A percentile compares a stretch with the other conserved stretches of the same genome.
phyloP scores from a whole-genome alignment of 2,888 invertebrate genomes.

The Ectemnius lituratus region DNA sequence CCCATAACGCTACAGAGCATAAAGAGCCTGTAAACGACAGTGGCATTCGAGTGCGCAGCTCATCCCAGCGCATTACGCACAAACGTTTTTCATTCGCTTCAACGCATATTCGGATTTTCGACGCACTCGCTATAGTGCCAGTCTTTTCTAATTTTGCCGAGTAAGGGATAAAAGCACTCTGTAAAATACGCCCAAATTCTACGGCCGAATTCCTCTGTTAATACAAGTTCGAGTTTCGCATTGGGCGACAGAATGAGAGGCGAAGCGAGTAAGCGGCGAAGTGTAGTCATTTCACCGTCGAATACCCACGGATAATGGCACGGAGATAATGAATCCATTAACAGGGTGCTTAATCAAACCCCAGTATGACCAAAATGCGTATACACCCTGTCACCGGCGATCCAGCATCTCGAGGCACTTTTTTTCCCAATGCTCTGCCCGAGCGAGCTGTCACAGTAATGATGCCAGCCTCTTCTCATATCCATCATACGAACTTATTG shows the following conservation, averaged over 20 bases:
- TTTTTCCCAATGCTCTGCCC: background rate
- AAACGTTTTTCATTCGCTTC: background rate
- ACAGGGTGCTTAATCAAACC: background rate
- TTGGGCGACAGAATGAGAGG: background rate
- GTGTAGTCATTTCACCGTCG: background rate
- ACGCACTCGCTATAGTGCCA: background rate
- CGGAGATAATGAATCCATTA: conserved; percentile 8
- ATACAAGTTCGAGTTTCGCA: background rate
- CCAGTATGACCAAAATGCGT: background rate
- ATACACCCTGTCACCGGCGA: background rate
- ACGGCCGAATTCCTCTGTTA: too few species aligned
- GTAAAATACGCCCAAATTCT: too few species aligned
- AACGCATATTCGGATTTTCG: conserved; percentile 25
- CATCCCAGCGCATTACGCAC: background rate
- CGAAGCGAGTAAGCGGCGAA: too few species aligned
- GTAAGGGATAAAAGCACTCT: too few species aligned
- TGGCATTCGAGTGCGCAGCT: conserved; percentile 32
- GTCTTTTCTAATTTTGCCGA: too few species aligned
- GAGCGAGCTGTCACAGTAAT: too few species aligned
- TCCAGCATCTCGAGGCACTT: background rate
- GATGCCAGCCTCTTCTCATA: too few species aligned
- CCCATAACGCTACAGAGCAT: conserved; percentile 21
- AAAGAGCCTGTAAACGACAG: conserved; percentile 34
- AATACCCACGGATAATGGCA: background rate
- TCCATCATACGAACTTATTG: too few species aligned